Evolutionary conservation across 2,888 invertebrate species (phyloP).

Genomic region (Prosapia bicincta): DNA sequence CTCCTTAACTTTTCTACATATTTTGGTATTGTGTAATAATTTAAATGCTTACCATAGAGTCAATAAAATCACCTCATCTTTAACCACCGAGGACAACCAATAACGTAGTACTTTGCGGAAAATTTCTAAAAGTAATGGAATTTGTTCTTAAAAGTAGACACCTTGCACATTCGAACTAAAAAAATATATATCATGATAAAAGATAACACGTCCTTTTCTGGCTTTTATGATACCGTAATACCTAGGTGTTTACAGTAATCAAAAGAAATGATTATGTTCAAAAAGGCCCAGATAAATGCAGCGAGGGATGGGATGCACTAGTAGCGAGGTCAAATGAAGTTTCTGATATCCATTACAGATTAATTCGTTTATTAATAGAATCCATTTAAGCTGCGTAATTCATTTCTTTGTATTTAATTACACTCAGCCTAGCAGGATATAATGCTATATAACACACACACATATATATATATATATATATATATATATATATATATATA

Average conservation of each 20-base stretch:
- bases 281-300: constrained; percentile 25
- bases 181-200: constrained; percentile 24
- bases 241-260: constrained; percentile 23
- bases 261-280: constrained; percentile 25
- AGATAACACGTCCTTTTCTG: constrained; percentile 18
- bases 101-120: constrained; percentile 13
- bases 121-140: constrained; percentile 29
- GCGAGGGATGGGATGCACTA: constrained; percentile 27
- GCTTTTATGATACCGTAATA: constrained; percentile 22
- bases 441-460: too few species aligned
- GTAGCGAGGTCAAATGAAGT: too few species aligned
- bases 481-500: too few species aligned
- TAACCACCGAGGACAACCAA: constrained; percentile 6
- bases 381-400: too few species aligned
- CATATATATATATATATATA: too few species aligned
- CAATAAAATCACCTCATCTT: constrained; percentile 23
- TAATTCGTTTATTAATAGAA: too few species aligned
- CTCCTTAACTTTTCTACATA: constrained; percentile 27
- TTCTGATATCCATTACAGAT: too few species aligned
- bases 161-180: constrained; percentile 25
- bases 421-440: too few species aligned
- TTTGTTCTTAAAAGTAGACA: constrained; percentile 28
- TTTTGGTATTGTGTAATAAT: constrained; percentile 25
- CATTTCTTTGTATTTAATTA: too few species aligned
- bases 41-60: constrained; percentile 29